Evolutionary conservation across 1,140 invertebrate species (phyloP).

Genomic region (Parasteatoda tepidariorum): DNA sequence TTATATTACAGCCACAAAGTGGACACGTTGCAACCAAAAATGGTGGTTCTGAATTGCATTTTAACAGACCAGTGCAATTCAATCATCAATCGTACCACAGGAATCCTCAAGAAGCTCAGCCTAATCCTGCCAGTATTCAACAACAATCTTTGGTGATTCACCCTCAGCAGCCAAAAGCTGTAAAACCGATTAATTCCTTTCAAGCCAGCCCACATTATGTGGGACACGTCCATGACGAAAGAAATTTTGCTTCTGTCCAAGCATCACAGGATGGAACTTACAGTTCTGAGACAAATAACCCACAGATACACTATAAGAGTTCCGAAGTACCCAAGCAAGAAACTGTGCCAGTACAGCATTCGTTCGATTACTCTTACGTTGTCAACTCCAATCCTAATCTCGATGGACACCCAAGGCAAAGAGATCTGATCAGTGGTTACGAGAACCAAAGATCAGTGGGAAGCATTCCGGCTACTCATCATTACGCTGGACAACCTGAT

Average conservation of each 20-base stretch:
- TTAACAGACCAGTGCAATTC: not conserved
- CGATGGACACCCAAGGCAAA: no score
- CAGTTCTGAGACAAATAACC: not conserved
- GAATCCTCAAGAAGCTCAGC: no score
- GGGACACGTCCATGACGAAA: no score
- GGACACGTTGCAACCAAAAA: constrained; percentile 10
- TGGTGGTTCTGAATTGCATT: not conserved
- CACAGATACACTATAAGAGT: not conserved
- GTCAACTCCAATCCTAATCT: no score
- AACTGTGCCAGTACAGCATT: not conserved
- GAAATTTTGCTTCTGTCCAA: no score
- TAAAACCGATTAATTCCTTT: not conserved
- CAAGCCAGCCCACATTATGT: no score
- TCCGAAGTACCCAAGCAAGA: not conserved
- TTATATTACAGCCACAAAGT: not conserved
- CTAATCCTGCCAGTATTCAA: not conserved
- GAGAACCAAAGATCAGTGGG: no score
- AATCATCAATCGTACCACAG: no score
- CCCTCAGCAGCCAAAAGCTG: not conserved
- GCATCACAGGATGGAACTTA: not conserved
- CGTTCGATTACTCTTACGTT: no score
- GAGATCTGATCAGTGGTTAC: no score
- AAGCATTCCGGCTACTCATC: no score
- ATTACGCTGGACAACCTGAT: no score
- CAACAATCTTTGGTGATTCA: not conserved